A percentile compares a stretch with the other conserved stretches of the same genome.
phyloP scores from a whole-genome alignment of 2,113 vertebrate species.

The Edolisoma coerulescens region DNA sequence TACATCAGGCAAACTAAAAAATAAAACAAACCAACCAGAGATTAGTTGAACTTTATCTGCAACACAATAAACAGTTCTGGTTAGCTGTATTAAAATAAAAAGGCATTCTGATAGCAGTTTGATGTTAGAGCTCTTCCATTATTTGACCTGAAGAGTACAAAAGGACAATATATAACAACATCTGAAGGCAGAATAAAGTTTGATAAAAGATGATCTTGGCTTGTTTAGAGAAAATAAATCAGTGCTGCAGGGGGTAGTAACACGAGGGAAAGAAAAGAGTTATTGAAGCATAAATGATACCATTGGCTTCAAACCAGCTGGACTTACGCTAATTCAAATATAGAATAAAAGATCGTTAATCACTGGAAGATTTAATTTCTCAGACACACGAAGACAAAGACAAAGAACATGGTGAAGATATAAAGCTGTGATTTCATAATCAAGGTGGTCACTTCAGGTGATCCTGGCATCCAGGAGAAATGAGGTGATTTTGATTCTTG shows the following conservation, averaged over 20 bases:
- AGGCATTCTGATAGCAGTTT: neutral
- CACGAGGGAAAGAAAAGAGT: neutral
- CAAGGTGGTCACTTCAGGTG: neutral
- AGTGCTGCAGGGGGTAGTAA: neutral
- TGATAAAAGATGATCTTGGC: neutral
- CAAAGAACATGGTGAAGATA: neutral
- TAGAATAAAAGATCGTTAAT: neutral
- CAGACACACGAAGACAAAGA: neutral
- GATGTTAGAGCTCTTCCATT: neutral
- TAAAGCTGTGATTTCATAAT: neutral
- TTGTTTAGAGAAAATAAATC: constrained; percentile 33
- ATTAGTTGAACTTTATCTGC: neutral
- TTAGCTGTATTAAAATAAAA: neutral
- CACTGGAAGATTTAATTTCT: neutral
- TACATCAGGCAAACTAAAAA: neutral
- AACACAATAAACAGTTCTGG: neutral
- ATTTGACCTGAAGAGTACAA: neutral
- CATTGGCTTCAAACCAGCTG: neutral
- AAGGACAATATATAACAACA: neutral
- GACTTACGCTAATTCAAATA: neutral
- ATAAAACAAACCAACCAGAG: too few relatives aligned
- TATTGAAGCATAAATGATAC: neutral
- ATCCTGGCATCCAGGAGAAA: neutral
- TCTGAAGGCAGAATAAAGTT: neutral
- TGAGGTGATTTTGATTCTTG: neutral